A percentile compares a stretch with the other conserved stretches of the same genome.
These are phyloP conservation scores for Rhinophrynus dorsalis DNA, from an alignment of 2,797 vertebrate genomes.

Conservation along the genomic window DNA sequence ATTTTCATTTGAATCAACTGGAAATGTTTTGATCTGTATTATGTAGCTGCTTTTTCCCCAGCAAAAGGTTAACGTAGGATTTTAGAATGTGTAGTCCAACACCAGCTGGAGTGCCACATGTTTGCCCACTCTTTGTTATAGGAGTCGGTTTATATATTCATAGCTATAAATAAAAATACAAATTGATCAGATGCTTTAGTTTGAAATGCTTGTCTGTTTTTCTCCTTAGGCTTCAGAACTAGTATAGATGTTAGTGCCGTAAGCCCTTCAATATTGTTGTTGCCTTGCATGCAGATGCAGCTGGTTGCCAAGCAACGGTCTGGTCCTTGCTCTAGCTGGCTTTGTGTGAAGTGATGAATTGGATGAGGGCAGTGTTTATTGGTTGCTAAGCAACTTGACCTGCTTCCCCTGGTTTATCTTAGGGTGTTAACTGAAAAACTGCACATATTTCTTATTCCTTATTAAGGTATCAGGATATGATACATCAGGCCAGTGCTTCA, in stretches of 20 bases:
- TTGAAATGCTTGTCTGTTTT: background rate
- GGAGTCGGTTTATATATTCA: no score
- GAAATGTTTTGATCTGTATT: no score
- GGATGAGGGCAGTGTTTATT: constrained; percentile 14
- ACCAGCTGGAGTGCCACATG: no score
- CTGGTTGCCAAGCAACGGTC: constrained; percentile 30
- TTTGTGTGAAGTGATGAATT: constrained; percentile 12
- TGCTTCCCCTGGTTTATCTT: background rate
- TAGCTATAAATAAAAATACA: no score
- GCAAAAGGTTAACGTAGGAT: no score
- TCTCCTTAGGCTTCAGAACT: constrained; percentile 5
- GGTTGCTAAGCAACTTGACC: constrained; percentile 27
- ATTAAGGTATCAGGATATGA: background rate
- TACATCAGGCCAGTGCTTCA: background rate
- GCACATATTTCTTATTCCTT: background rate
- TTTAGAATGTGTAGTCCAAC: no score
- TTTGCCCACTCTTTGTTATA: no score
- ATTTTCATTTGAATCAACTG: no score
- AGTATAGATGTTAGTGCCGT: constrained; percentile 1
- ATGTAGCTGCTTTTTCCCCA: no score
- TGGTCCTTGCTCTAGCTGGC: constrained; percentile 1
- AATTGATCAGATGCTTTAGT: no score
- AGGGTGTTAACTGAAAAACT: background rate
- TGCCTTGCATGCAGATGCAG: constrained; percentile 11
- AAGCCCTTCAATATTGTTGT: constrained; percentile 15